Evolutionary conservation across 1,140 invertebrate genomes (phyloP).

Genomic region (Papilio polyxenes): DNA sequence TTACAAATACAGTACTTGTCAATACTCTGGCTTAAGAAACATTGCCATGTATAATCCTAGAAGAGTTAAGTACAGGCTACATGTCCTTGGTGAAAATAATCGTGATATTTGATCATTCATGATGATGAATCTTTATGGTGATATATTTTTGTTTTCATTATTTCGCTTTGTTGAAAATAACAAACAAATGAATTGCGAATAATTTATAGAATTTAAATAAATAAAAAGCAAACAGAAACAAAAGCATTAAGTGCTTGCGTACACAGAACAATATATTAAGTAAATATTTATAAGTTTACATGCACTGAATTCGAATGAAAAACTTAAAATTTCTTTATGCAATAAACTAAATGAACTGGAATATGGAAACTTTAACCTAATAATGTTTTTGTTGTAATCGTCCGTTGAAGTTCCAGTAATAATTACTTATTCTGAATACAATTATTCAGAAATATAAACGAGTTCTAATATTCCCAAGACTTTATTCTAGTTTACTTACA

Average conservation of each 20-base stretch:
- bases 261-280: slow-evolving; percentile 30
- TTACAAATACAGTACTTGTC: no score
- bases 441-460: no score
- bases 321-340: slow-evolving; percentile 22
- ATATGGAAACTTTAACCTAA: not conserved
- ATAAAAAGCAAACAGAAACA: slow-evolving; percentile 3
- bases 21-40: no score
- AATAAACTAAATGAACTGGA: slow-evolving; percentile 14
- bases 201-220: not conserved
- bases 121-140: not conserved
- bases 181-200: not conserved
- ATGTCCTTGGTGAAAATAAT: no score
- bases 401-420: not conserved
- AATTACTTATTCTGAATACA: not conserved
- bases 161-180: not conserved
- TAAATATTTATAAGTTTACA: slow-evolving; percentile 32
- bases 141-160: not conserved
- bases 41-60: no score
- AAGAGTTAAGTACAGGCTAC: no score
- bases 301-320: slow-evolving; percentile 9
- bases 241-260: slow-evolving; percentile 12
- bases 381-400: not conserved
- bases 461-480: no score
- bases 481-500: no score
- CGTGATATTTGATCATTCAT: not conserved